Percentiles rank a stretch among this genome's conserved stretches.
Evolutionary conservation across 1,140 invertebrate genomes (phyloP).

Genomic region (Pectinophora gossypiella): DNA sequence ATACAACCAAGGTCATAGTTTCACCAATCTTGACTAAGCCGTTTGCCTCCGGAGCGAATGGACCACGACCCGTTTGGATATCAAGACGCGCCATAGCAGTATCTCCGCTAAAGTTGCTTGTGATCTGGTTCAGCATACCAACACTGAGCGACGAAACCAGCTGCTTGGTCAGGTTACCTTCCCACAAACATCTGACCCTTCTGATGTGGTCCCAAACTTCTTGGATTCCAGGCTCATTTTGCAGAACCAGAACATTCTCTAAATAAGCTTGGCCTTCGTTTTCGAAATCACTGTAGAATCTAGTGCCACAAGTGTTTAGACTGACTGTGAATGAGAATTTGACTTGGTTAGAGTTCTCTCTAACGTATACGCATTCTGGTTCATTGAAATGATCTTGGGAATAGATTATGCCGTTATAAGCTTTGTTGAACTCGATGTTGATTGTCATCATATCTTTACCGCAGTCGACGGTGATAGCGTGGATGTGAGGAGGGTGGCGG

Average conservation of each 20-base stretch:
- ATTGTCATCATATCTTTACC: conserved; percentile 90
- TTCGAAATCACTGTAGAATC: conserved; percentile 87
- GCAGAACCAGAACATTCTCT: conserved; percentile 87
- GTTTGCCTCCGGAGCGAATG: conserved; percentile 84
- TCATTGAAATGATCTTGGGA: conserved; percentile 86
- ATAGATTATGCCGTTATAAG: conserved; percentile 87
- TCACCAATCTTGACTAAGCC: conserved; percentile 90
- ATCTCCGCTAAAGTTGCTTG: conserved; percentile 89
- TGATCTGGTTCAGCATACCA: conserved; percentile 87
- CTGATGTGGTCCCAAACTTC: conserved; percentile 89
- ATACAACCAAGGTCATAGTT: conserved; percentile 87
- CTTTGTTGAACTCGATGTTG: conserved; percentile 85
- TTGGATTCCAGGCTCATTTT: conserved; percentile 87
- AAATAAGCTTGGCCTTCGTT: conserved; percentile 86
- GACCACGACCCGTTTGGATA: conserved; percentile 86
- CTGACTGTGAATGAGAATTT: conserved; percentile 86
- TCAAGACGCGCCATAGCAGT: conserved; percentile 88
- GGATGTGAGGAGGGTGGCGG: conserved; percentile 84
- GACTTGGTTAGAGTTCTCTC: conserved; percentile 80
- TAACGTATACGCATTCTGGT: conserved; percentile 84
- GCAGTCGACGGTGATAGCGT: conserved; percentile 85
- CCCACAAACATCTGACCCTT: conserved; percentile 87
- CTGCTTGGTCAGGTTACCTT: conserved; percentile 86
- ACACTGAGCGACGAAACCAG: conserved; percentile 85
- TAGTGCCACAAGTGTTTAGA: conserved; percentile 86